Percentiles rank a stretch among this genome's conserved stretches.
phyloP scores from a whole-genome alignment of 2,888 invertebrate genomes.

The Lithophane leautieri region DNA sequence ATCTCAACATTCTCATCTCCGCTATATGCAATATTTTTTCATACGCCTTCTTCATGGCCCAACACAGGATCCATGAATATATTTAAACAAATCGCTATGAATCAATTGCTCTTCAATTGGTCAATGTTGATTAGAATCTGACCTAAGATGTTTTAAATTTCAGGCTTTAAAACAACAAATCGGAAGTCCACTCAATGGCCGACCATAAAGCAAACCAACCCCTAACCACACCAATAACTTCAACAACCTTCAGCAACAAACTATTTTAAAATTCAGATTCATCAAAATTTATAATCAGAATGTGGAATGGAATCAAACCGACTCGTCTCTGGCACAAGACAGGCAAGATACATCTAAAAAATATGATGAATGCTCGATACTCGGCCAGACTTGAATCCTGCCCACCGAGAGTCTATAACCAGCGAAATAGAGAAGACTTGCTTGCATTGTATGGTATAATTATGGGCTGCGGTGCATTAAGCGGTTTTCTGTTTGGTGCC shows the following conservation, averaged over 20 bases:
- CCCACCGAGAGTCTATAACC: slow-evolving; percentile 29
- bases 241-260: background rate
- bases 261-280: background rate
- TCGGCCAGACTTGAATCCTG: slow-evolving; percentile 37
- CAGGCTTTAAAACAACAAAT: slow-evolving; percentile 21
- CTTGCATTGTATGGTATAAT: slow-evolving; percentile 14
- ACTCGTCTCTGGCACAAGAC: slow-evolving; percentile 78
- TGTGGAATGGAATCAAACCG: slow-evolving; percentile 78
- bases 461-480: slow-evolving; percentile 38
- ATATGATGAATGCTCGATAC: slow-evolving; percentile 63
- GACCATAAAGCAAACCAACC: slow-evolving; percentile 9
- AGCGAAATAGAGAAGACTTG: slow-evolving; percentile 57
- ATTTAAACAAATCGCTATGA: background rate
- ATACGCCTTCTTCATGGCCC: too few species aligned
- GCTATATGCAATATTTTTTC: too few species aligned
- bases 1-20: too few species aligned
- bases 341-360: slow-evolving; percentile 70
- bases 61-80: background rate
- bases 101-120: background rate
- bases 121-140: background rate
- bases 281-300: slow-evolving; percentile 23
- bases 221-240: background rate
- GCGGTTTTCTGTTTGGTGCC: slow-evolving; percentile 66
- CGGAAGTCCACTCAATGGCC: slow-evolving; percentile 1
- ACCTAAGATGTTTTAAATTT: slow-evolving; percentile 13